Conservation (phyloP, 2,888 invertebrate species). For the Subacronicta megacephala region DNA sequence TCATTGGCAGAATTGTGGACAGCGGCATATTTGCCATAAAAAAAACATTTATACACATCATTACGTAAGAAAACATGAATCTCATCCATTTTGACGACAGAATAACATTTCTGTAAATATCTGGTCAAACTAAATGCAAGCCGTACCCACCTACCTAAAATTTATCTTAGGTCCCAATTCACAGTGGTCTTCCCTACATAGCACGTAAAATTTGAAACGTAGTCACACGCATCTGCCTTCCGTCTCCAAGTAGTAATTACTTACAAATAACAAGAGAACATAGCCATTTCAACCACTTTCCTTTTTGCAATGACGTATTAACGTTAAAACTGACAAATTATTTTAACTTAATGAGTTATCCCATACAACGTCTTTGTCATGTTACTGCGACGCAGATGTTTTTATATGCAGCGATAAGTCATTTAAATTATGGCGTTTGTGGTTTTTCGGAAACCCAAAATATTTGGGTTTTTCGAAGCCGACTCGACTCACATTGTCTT, state of each 20-base stretch:
- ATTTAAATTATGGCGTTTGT: too few relatives aligned
- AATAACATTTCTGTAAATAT: too few relatives aligned
- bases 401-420: constrained; percentile 4
- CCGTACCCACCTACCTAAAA: too few relatives aligned
- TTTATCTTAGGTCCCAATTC: constrained; percentile 54
- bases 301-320: constrained; percentile 54
- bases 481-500: too few relatives aligned
- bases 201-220: constrained; percentile 79
- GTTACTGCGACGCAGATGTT: constrained; percentile 8
- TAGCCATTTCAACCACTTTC: constrained; percentile 76
- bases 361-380: constrained; percentile 18
- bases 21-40: too few relatives aligned
- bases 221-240: constrained; percentile 86
- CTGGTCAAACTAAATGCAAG: too few relatives aligned
- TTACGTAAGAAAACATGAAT: too few relatives aligned
- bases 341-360: constrained; percentile 31
- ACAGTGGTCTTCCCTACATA: constrained; percentile 58
- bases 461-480: too few relatives aligned
- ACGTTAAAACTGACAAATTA: constrained; percentile 22
- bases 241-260: constrained; percentile 81
- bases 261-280: constrained; percentile 73
- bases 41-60: too few relatives aligned
- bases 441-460: too few relatives aligned
- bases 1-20: too few relatives aligned
- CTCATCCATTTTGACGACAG: too few relatives aligned